These are phyloP conservation scores for Drosophila fulvimacula DNA, from an alignment of 2,888 invertebrate genomes.

Conservation along the genomic window DNA sequence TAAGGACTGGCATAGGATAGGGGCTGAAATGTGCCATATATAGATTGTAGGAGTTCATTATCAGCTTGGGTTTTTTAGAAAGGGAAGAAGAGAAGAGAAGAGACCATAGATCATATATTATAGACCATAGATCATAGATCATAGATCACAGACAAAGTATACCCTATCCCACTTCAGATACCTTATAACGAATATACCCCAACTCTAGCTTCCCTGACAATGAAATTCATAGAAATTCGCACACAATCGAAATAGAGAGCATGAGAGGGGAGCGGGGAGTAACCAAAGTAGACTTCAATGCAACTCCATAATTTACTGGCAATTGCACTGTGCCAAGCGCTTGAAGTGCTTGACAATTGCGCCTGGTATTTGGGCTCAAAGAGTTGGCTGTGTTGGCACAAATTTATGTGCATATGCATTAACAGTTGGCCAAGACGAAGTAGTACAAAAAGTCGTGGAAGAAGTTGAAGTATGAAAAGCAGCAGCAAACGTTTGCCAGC, in stretches of 20 bases:
- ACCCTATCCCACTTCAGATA: neutral
- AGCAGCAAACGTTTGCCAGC: conserved; percentile 18
- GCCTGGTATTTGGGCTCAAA: conserved; percentile 18
- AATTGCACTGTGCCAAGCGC: conserved; percentile 19
- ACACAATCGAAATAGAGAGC: neutral
- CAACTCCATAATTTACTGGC: conserved; percentile 15
- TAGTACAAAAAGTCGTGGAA: neutral
- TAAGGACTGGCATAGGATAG: too few species aligned
- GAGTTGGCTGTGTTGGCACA: conserved; percentile 7
- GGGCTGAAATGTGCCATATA: too few species aligned
- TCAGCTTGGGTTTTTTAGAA: too few species aligned
- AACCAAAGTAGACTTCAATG: neutral
- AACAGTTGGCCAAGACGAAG: conserved; percentile 53
- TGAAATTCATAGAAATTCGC: conserved; percentile 1
- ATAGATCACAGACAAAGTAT: neutral
- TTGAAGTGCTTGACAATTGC: conserved; percentile 27
- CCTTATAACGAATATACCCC: neutral
- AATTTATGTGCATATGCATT: conserved; percentile 77
- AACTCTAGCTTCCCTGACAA: neutral
- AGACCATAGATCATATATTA: neutral
- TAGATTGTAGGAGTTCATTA: too few species aligned
- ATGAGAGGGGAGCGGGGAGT: neutral
- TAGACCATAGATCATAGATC: neutral
- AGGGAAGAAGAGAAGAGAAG: too few species aligned
- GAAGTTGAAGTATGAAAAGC: conserved; percentile 2